Evolutionary conservation across 2,888 invertebrate genomes (phyloP).

Genomic region (Synergus japonicus): DNA sequence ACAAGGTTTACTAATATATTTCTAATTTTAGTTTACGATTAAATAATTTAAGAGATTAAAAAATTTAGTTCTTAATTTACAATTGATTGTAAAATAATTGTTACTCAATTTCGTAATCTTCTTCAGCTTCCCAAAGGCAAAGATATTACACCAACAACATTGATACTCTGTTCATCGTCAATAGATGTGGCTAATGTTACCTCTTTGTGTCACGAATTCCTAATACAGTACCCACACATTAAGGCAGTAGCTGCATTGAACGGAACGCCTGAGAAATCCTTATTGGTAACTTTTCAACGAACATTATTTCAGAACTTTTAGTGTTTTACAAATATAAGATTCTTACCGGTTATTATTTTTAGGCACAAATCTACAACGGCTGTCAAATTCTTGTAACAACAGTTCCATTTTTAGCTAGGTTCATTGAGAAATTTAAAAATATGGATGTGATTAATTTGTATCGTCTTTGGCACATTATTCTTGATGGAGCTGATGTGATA

Average conservation of each 20-base stretch:
- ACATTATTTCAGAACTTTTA: background rate
- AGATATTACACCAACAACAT: slow-evolving; percentile 80
- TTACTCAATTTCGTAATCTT: background rate
- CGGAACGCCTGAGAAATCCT: slow-evolving; percentile 63
- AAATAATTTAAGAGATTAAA: too few relatives aligned
- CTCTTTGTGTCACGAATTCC: slow-evolving; percentile 57
- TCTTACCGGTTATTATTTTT: slow-evolving; percentile 42
- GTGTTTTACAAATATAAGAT: background rate
- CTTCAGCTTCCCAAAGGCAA: slow-evolving; percentile 60
- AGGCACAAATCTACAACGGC: slow-evolving; percentile 78
- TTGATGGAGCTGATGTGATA: slow-evolving; percentile 86
- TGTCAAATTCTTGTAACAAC: slow-evolving; percentile 87
- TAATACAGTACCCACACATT: slow-evolving; percentile 57
- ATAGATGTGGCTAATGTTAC: slow-evolving; percentile 62
- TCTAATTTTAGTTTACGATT: slow-evolving; percentile 32
- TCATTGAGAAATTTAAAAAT: slow-evolving; percentile 73
- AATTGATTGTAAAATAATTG: background rate
- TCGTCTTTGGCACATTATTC: slow-evolving; percentile 82
- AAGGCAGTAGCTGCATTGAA: slow-evolving; percentile 65
- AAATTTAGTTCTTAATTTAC: background rate
- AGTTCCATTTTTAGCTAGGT: slow-evolving; percentile 80
- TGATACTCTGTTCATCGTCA: slow-evolving; percentile 83
- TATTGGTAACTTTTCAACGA: slow-evolving; percentile 65
- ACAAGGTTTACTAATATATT: slow-evolving; percentile 49
- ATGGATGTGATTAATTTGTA: slow-evolving; percentile 80